Evolutionary conservation across 2,113 vertebrate species (phyloP).

Genomic region (Sinocyclocheilus grahami): DNA sequence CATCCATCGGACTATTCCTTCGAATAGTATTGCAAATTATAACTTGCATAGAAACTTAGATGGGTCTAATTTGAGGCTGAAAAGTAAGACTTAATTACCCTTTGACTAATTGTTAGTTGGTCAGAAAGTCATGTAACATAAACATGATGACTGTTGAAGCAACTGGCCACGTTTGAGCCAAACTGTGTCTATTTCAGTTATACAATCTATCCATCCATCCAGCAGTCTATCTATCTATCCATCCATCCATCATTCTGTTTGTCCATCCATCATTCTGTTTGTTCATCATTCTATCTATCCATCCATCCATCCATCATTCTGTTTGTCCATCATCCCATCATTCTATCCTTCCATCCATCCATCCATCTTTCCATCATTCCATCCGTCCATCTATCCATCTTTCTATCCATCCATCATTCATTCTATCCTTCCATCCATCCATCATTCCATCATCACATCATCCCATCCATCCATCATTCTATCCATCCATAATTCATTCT

Average conservation of each 20-base stretch:
- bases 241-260: no score
- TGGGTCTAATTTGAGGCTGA: no score
- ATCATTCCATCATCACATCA: not conserved
- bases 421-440: not conserved
- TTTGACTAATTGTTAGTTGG: no score
- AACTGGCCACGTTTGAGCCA: not conserved
- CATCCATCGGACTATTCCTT: no score
- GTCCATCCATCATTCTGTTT: no score
- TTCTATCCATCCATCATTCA: not conserved
- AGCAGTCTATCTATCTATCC: accelerated
- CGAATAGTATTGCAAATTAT: no score
- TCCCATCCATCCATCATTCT: not conserved
- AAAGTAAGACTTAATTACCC: no score
- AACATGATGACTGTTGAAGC: not conserved
- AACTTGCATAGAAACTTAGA: no score
- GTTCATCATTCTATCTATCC: no score
- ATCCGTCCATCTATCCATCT: not conserved
- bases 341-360: not conserved
- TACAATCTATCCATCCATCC: not conserved
- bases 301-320: not conserved
- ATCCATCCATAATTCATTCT: not conserved
- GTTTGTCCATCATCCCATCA: not conserved
- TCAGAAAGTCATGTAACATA: not conserved
- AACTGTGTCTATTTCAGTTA: not conserved
- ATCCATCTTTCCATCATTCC: not conserved